These are phyloP conservation scores for Malacoraja senta DNA, from an alignment of 2,797 vertebrate genomes.

Conservation along the genomic window DNA sequence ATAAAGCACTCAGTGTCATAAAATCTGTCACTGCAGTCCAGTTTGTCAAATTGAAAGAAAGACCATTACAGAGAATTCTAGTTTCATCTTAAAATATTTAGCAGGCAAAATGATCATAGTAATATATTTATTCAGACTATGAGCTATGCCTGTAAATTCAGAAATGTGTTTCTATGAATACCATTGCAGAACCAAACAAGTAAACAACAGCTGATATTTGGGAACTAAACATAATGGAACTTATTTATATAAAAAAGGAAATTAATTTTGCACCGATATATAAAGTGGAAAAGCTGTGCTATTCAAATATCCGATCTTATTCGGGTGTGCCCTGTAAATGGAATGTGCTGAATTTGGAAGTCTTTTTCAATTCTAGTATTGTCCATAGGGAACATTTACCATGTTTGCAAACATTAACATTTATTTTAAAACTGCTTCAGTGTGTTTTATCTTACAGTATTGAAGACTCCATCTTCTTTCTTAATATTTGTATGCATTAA, in stretches of 20 bases:
- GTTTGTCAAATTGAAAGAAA: background rate
- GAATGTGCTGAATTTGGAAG: background rate
- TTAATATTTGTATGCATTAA: background rate
- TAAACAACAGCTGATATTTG: background rate
- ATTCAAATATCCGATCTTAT: background rate
- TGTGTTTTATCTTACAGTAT: background rate
- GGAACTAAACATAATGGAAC: background rate
- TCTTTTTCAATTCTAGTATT: background rate
- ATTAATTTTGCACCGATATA: background rate
- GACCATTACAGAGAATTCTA: background rate
- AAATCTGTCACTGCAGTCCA: constrained; percentile 14
- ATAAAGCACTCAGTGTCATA: background rate
- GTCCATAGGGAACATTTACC: background rate
- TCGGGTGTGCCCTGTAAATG: background rate
- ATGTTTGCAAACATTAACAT: too few species aligned
- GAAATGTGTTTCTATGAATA: background rate
- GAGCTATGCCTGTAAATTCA: background rate
- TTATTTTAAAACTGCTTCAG: background rate
- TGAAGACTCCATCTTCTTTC: background rate
- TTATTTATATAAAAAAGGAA: background rate
- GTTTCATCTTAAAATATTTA: background rate
- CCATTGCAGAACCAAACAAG: background rate
- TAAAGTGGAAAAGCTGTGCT: background rate
- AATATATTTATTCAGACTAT: constrained; percentile 15
- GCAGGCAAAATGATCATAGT: background rate